A percentile compares a stretch with the other conserved stretches of the same genome.
phyloP scores from a whole-genome alignment of 2,888 invertebrate species.

The Scaptomyza flava region DNA sequence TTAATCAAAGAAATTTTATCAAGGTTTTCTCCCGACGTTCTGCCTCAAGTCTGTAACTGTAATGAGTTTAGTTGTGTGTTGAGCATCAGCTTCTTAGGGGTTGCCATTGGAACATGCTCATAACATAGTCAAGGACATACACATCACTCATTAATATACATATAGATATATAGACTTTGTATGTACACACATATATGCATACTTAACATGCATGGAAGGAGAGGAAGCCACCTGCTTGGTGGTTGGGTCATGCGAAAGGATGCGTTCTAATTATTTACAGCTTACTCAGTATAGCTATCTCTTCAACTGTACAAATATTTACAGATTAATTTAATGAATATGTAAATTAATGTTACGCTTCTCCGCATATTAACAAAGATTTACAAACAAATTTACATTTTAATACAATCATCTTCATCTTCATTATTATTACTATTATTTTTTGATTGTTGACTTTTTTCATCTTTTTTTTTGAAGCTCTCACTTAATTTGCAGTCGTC shows the following conservation, averaged over 20 bases:
- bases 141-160: constrained; percentile 33
- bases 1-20: constrained; percentile 57
- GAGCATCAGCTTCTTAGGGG: constrained; percentile 20
- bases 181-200: constrained; percentile 6
- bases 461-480: constrained; percentile 3
- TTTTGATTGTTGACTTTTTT: constrained; percentile 5
- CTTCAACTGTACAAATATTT: constrained; percentile 52
- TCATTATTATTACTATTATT: constrained; percentile 18
- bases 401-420: constrained; percentile 57
- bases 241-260: constrained; percentile 60
- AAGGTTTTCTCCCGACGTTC: constrained; percentile 22
- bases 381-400: constrained; percentile 73
- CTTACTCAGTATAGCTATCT: constrained; percentile 3
- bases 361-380: constrained; percentile 61
- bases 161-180: constrained; percentile 20
- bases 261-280: constrained; percentile 63
- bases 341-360: constrained; percentile 62
- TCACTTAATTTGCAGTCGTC: constrained; percentile 32
- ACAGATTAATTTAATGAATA: constrained; percentile 66
- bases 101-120: constrained; percentile 61
- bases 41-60: constrained; percentile 37
- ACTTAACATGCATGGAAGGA: constrained; percentile 48
- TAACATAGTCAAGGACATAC: constrained; percentile 53
- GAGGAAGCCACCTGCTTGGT: constrained; percentile 30
- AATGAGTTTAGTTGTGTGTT: constrained; percentile 52